A percentile compares a stretch with the other conserved stretches of the same genome.
phyloP scores from a whole-genome alignment of 2,113 vertebrate genomes.

The Microtus richardsoni region DNA sequence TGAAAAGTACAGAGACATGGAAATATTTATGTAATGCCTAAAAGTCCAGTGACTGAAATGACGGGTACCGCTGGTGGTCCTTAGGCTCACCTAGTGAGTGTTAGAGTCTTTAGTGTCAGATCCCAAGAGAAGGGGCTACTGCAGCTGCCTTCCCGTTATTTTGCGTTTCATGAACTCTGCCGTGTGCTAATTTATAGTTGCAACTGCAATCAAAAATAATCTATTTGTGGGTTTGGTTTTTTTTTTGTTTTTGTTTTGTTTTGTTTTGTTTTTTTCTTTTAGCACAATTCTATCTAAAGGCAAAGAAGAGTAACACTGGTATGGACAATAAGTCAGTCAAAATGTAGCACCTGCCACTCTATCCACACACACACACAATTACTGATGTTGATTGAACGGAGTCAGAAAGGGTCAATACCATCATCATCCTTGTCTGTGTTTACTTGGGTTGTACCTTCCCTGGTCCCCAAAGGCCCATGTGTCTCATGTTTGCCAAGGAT shows the following conservation, averaged over 20 bases:
- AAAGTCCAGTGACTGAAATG: not conserved
- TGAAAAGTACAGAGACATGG: not conserved
- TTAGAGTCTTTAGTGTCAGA: no score
- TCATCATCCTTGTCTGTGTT: not conserved
- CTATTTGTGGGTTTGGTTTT: not conserved
- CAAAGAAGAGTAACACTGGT: not conserved
- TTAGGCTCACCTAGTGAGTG: not conserved
- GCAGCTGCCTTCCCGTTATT: not conserved
- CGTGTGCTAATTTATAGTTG: not conserved
- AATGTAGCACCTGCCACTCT: not conserved
- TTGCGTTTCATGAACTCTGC: not conserved
- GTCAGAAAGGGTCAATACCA: not conserved
- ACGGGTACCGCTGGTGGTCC: rapidly evolving
- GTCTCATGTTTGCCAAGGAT: not conserved
- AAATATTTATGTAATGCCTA: not conserved
- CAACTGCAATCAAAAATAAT: not conserved
- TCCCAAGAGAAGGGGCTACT: not conserved
- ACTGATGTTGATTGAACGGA: not conserved
- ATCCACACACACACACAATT: no score
- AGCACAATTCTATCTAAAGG: not conserved
- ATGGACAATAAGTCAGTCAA: not conserved
- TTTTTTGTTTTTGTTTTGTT: not conserved
- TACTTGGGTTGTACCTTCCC: not conserved
- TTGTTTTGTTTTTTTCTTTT: not conserved
- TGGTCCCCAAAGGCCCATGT: not conserved